These are phyloP conservation scores for Centrocercus urophasianus DNA, from an alignment of 2,113 vertebrate genomes.

Conservation along the genomic window DNA sequence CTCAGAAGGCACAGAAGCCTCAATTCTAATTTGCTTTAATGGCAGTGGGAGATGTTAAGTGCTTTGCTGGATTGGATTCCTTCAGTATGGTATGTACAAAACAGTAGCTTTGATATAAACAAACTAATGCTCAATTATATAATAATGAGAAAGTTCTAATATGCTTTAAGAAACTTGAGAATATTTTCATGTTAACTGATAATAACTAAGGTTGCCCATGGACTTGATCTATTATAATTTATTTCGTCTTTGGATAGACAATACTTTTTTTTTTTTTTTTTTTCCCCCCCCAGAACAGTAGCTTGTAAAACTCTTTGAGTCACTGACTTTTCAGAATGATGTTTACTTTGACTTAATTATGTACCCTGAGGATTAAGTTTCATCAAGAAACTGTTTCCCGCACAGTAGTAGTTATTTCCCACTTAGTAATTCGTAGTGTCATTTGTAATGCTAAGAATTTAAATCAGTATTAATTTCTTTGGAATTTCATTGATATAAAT, in stretches of 20 bases:
- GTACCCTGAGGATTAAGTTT: not conserved
- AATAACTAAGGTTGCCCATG: not conserved
- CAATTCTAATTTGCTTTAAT: conserved; percentile 10
- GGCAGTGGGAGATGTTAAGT: not conserved
- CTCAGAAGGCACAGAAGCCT: not conserved
- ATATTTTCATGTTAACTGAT: not conserved
- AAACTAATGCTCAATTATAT: not conserved
- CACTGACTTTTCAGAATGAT: not conserved
- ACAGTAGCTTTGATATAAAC: not conserved
- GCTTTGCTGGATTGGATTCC: not conserved
- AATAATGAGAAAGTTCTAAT: not conserved
- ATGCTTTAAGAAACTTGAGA: not conserved
- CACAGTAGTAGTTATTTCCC: not conserved
- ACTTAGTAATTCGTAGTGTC: not conserved
- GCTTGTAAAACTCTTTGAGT: not conserved
- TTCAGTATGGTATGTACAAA: not conserved
- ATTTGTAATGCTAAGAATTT: not conserved
- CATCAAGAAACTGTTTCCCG: not conserved
- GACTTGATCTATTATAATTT: not conserved
- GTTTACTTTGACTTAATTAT: not conserved
- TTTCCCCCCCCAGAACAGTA: not conserved
- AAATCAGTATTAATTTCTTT: not conserved
- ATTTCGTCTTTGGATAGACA: not conserved
- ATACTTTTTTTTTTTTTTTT: not conserved
- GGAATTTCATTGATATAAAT: not conserved